Conservation (phyloP, 2,113 vertebrate species). For the Alouatta palliata region DNA sequence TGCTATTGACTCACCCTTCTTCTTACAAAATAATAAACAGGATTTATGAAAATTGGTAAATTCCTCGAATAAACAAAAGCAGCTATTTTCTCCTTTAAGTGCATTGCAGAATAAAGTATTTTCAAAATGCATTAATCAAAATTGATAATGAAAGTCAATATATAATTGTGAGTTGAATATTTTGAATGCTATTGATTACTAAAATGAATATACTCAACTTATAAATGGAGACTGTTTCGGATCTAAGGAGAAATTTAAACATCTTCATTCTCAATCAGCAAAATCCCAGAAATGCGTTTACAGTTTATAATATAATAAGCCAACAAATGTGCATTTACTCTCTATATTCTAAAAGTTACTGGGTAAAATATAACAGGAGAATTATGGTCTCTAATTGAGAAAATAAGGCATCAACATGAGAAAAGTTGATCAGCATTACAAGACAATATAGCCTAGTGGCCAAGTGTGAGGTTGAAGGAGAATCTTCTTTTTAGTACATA, state of each 20-base stretch:
- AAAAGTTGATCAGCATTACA: background rate
- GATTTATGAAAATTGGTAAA: slow-evolving; percentile 47
- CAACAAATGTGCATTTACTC: background rate
- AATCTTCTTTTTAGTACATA: background rate
- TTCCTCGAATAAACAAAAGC: slow-evolving; percentile 54
- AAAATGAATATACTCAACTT: slow-evolving; percentile 3
- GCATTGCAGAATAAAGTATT: slow-evolving; percentile 50
- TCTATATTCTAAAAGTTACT: slow-evolving; percentile 29
- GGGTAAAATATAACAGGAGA: background rate
- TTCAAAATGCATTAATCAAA: slow-evolving; percentile 50
- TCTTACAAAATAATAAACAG: slow-evolving; percentile 50
- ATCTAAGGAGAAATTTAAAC: slow-evolving; percentile 15
- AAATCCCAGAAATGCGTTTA: slow-evolving; percentile 17
- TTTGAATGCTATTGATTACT: slow-evolving; percentile 49
- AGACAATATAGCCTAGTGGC: background rate
- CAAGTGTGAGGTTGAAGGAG: background rate
- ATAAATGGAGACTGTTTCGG: background rate
- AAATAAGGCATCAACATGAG: background rate
- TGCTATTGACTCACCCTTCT: slow-evolving; percentile 50
- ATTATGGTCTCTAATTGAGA: background rate
- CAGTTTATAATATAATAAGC: background rate
- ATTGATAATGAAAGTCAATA: slow-evolving; percentile 41
- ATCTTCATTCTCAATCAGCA: background rate
- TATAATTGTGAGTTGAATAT: slow-evolving; percentile 45
- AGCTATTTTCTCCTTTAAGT: slow-evolving; percentile 44